Evolutionary conservation across 2,797 vertebrate genomes (phyloP).

Genomic region (Pantherophis alleghaniensis): DNA sequence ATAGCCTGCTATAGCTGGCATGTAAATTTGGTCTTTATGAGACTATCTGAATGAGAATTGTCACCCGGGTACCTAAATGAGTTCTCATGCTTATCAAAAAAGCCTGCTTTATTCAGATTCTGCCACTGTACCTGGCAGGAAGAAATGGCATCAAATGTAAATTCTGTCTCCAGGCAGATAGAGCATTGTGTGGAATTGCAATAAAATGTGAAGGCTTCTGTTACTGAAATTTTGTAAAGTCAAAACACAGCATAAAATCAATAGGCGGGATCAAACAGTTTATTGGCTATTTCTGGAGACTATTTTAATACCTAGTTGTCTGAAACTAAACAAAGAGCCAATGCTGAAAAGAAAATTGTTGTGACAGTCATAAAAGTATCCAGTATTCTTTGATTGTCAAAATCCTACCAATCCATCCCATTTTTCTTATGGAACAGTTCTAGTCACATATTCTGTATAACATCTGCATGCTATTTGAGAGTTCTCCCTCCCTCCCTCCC

Average conservation of each 20-base stretch:
- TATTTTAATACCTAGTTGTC: not conserved
- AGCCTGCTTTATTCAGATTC: conserved; percentile 3
- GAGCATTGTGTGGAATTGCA: not conserved
- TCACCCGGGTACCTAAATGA: not conserved
- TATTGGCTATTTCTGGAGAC: not conserved
- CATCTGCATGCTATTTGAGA: not conserved
- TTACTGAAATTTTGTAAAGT: conserved; percentile 13
- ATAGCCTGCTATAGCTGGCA: not conserved
- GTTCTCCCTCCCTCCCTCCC: not conserved
- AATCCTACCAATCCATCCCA: not conserved
- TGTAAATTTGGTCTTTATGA: conserved; percentile 13
- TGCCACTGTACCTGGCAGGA: conserved; percentile 19
- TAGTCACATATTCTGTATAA: not conserved
- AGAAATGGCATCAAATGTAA: conserved; percentile 16
- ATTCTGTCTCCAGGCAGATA: not conserved
- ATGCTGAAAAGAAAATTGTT: not conserved
- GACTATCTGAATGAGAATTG: not conserved
- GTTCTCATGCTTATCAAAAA: conserved; percentile 16
- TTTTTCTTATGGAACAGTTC: not conserved
- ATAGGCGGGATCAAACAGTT: not conserved
- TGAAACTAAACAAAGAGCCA: not conserved
- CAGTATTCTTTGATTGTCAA: not conserved
- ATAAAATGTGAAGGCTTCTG: conserved; percentile 27
- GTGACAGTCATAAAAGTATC: not conserved
- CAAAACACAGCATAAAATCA: conserved; percentile 16